Conservation (phyloP, 1,140 invertebrate species). For the Tribolium madens region DNA sequence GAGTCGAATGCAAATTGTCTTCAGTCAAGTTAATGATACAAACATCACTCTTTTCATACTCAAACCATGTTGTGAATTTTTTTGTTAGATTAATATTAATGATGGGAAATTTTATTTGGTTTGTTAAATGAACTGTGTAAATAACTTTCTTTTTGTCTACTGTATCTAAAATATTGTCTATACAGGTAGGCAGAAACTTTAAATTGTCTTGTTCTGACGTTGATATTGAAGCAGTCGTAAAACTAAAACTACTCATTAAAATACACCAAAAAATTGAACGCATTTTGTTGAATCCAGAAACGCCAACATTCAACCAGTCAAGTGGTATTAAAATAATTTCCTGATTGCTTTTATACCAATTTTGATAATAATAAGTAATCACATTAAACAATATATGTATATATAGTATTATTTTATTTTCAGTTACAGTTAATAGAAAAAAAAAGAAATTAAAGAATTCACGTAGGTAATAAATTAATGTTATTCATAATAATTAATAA, state of each 20-base stretch:
- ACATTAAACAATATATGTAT: no score
- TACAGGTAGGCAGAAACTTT: neutral
- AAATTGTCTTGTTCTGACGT: neutral
- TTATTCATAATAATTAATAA: no score
- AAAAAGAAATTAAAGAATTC: no score
- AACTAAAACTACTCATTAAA: conserved; percentile 42
- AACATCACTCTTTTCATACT: conserved; percentile 5
- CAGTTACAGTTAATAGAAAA: no score
- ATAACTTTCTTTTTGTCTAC: neutral
- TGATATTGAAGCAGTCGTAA: neutral
- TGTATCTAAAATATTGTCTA: neutral
- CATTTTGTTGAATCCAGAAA: no score
- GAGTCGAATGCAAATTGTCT: neutral
- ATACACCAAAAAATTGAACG: conserved; percentile 53
- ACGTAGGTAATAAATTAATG: no score
- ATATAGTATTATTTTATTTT: no score
- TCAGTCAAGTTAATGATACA: conserved; percentile 7
- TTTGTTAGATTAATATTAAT: conserved; percentile 1
- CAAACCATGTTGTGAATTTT: neutral
- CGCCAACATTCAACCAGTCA: no score
- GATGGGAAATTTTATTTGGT: neutral
- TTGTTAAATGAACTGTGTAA: neutral
- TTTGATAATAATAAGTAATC: no score
- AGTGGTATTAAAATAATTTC: no score
- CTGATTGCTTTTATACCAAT: no score